Evolutionary conservation across 1,140 invertebrate genomes (phyloP).

Genomic region (Zelostemma sp.): DNA sequence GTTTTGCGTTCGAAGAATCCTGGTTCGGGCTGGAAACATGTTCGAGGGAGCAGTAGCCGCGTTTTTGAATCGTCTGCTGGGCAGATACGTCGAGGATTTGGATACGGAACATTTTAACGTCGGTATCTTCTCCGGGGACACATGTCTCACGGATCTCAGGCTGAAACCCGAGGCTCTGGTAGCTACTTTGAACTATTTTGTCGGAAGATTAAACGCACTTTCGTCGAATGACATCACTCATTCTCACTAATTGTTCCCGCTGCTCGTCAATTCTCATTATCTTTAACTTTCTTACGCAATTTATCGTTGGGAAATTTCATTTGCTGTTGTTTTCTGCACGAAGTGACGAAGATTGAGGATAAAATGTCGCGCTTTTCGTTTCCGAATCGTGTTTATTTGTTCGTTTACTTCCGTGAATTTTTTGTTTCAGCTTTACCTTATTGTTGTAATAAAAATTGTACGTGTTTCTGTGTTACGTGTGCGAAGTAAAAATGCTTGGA

Average conservation of each 20-base stretch:
- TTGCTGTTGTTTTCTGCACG: too few species aligned
- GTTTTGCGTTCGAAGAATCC: not conserved
- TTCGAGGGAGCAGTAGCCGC: conserved; percentile 85
- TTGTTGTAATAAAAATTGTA: too few species aligned
- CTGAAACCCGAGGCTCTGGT: conserved; percentile 86
- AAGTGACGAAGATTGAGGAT: too few species aligned
- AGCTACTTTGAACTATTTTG: conserved; percentile 51
- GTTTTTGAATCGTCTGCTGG: conserved; percentile 82
- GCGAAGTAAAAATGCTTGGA: not conserved
- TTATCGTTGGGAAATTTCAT: too few species aligned
- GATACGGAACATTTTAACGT: conserved; percentile 86
- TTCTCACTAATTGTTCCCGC: not conserved
- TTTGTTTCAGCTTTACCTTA: too few species aligned
- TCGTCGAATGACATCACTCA: not conserved
- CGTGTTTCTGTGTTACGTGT: not conserved
- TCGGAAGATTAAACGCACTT: not conserved
- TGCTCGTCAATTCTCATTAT: not conserved
- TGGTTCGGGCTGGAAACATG: conserved; percentile 67
- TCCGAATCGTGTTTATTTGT: too few species aligned
- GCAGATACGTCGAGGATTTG: conserved; percentile 85
- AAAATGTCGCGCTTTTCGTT: too few species aligned
- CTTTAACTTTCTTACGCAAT: too few species aligned
- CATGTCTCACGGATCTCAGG: conserved; percentile 81
- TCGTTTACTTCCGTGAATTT: too few species aligned
- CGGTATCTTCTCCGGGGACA: conserved; percentile 85